Evolutionary conservation across 1,140 invertebrate genomes (phyloP), one percentile per base, ranked within the genome.

Genomic region (Eriocheir sinensis): DNA sequence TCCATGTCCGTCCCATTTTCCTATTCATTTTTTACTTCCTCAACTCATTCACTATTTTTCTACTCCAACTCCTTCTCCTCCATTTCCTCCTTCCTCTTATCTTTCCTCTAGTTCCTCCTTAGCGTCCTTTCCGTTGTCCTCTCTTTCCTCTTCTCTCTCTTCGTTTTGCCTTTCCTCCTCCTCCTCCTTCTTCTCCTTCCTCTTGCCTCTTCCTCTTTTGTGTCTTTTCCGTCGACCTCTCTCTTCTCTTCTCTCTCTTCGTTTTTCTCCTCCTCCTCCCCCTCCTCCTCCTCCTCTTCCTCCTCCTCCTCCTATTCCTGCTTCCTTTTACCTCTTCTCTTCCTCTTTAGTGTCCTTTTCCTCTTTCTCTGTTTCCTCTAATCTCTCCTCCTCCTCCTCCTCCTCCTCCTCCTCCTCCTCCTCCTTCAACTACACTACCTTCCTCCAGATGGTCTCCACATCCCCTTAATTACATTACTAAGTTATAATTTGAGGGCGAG

Each of bases 401-500:
- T 17, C 27, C 27, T 6, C 60, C 21, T 21, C 8, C 27, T n/a
- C 60, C 60, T 2, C 60, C 60, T n/a, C 60, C 60, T n/a, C 60
- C 48, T n/a, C 60, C 27, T n/a, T 21, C 27, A 2, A 21, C 60
- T n/a, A 21, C 60, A 2, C 60, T n/a, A 2, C 60, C 60, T n/a
- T n/a, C 17, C 6, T 72, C 60, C 60, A 72, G 60, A 72, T n/a
- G 60, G 60, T 72, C 60, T 72, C 60, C 60, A 72, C 60, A 72
- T 72, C 60, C 60, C 60, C 60, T 72, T 72, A 72, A 72, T 72
- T 72, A 72, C 60, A 72, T 72, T 72, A 72, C 12, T 72, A 72
- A 72, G 60, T 72, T 72, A 72, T 72, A 72, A 72, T 72, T 72
- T 72, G 60, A 72, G 60, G 60, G 60, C 8, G 60, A 12, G 8